Evolutionary conservation across 2,113 vertebrate species (phyloP).

Genomic region (Scalopus aquaticus): DNA sequence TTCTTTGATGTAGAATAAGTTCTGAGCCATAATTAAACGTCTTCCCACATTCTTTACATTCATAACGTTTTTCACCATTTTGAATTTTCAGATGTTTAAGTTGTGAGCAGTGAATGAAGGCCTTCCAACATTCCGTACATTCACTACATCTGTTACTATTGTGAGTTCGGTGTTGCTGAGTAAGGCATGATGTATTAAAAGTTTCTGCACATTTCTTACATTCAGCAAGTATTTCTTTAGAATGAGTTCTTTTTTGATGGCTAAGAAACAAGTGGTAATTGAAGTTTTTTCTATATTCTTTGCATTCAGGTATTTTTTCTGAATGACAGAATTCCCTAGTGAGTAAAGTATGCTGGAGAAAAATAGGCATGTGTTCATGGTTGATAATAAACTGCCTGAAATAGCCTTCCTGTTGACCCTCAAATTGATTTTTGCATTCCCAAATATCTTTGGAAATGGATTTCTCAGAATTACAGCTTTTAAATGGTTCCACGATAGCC

Average conservation of each 20-base stretch:
- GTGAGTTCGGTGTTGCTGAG: constrained; percentile 50
- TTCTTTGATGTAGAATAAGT: constrained; percentile 39
- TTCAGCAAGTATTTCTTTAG: constrained; percentile 49
- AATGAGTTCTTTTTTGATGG: constrained; percentile 36
- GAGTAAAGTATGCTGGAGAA: constrained; percentile 82
- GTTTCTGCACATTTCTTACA: constrained; percentile 31
- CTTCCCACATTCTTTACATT: constrained; percentile 56
- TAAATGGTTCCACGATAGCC: neutral
- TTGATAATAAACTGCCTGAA: neutral
- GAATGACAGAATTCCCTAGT: constrained; percentile 50
- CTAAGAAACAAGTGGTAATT: constrained; percentile 43
- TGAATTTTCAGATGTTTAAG: constrained; percentile 48
- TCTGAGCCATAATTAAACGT: constrained; percentile 52
- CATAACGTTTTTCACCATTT: constrained; percentile 32
- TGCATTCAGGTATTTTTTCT: constrained; percentile 60
- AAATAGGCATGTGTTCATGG: constrained; percentile 81
- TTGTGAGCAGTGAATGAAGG: constrained; percentile 38
- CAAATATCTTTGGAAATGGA: constrained; percentile 4
- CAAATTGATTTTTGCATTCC: constrained; percentile 49
- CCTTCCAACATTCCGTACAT: constrained; percentile 52
- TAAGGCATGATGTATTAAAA: constrained; percentile 16
- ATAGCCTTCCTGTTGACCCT: neutral
- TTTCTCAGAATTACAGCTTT: neutral
- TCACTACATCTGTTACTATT: constrained; percentile 35
- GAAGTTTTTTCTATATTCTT: constrained; percentile 55